Percentiles rank a stretch among this genome's conserved stretches.
These are phyloP conservation scores for Artibeus lituratus DNA, from an alignment of 2,797 vertebrate species.

Conservation along the genomic window DNA sequence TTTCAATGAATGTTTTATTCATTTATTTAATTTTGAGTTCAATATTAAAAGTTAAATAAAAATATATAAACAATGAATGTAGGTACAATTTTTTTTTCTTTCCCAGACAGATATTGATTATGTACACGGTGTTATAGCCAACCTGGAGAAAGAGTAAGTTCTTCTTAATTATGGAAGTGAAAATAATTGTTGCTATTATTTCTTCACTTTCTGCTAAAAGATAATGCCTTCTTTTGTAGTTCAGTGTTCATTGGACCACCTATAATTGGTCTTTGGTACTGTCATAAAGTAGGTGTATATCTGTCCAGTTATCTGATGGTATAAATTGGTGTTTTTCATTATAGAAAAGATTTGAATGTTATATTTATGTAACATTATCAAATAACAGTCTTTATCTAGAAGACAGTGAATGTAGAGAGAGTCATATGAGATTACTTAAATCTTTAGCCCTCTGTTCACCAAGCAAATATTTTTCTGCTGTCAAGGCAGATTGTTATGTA, in stretches of 20 bases:
- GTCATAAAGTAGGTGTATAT: background rate
- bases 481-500: background rate
- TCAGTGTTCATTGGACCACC: background rate
- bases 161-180: slow-evolving; percentile 28
- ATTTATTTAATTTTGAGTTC: slow-evolving; percentile 15
- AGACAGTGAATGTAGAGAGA: background rate
- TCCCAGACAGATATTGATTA: slow-evolving; percentile 93
- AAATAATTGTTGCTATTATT: background rate
- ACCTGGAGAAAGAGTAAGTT: slow-evolving; percentile 96
- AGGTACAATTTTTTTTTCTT: slow-evolving; percentile 50
- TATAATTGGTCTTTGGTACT: background rate
- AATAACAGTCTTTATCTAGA: background rate
- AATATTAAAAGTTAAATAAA: slow-evolving; percentile 11
- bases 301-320: background rate
- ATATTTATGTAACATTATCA: background rate
- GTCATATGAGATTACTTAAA: background rate
- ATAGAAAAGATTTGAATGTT: background rate
- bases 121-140: slow-evolving; percentile 91
- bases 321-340: background rate
- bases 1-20: background rate
- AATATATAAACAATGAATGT: slow-evolving; percentile 11
- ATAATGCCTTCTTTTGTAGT: background rate
- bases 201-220: background rate
- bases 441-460: background rate
- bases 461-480: background rate